These are phyloP conservation scores for Adineta ricciae DNA, from an alignment of 2,888 invertebrate genomes.

Conservation along the genomic window DNA sequence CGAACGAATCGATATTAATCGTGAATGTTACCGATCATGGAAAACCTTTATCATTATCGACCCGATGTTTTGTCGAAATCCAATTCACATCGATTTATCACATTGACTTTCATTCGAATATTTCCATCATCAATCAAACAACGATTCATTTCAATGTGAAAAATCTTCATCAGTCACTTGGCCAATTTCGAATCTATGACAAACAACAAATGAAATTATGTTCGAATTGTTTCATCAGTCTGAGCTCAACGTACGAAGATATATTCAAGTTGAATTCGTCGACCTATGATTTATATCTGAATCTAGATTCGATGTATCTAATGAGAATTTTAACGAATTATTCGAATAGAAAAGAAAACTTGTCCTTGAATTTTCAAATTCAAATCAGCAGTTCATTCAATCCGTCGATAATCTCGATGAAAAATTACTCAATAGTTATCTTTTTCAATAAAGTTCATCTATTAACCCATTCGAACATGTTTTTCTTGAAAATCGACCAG, in stretches of 20 bases:
- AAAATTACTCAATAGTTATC: neutral
- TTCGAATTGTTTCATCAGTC: neutral
- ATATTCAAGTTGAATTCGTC: neutral
- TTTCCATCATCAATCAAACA: neutral
- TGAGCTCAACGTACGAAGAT: neutral
- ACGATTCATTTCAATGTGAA: neutral
- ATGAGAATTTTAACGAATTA: constrained; percentile 8
- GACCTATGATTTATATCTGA: neutral
- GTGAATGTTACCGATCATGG: neutral
- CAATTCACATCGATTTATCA: neutral
- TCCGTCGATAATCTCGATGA: neutral
- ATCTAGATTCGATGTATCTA: neutral
- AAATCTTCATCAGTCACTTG: neutral
- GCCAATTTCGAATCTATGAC: neutral
- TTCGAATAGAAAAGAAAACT: neutral
- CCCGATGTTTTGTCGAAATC: neutral
- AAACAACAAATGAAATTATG: neutral
- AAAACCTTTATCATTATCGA: neutral
- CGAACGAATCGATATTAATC: neutral
- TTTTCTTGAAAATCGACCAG: neutral
- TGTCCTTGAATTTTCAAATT: neutral
- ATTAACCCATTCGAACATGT: neutral
- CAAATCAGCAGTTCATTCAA: neutral
- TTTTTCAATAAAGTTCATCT: neutral
- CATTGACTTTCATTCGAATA: neutral